Conservation (phyloP, 1,140 invertebrate species). For the Solenopsis fugax region DNA sequence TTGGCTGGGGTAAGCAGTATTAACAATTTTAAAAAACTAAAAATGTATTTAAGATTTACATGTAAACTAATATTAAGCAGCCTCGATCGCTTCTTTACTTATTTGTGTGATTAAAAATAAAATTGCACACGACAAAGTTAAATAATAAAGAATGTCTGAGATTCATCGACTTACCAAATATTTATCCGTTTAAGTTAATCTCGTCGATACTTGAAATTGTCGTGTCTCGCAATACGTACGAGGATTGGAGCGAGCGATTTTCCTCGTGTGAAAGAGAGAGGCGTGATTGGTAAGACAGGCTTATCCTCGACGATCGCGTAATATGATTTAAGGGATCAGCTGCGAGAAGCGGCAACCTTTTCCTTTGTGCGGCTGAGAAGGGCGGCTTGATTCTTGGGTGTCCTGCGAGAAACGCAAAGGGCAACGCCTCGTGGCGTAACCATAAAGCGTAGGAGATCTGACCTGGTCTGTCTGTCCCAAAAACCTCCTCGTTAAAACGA, state of each 20-base stretch:
- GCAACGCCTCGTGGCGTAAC: slow-evolving; percentile 71
- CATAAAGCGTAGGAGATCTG: slow-evolving; percentile 62
- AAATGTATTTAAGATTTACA: too few species aligned
- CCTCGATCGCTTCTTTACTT: too few species aligned
- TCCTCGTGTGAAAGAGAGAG: not conserved
- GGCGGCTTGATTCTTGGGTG: slow-evolving; percentile 41
- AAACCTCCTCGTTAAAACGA: slow-evolving; percentile 77
- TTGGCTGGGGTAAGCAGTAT: too few species aligned
- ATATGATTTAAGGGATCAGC: slow-evolving; percentile 69
- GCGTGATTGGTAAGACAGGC: slow-evolving; percentile 12
- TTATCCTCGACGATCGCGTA: slow-evolving; percentile 59
- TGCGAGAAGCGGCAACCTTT: slow-evolving; percentile 47
- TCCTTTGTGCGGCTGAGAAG: slow-evolving; percentile 52
- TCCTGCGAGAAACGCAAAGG: slow-evolving; percentile 51
- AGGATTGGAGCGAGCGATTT: slow-evolving; percentile 14
- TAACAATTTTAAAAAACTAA: too few species aligned
- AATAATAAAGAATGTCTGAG: not conserved
- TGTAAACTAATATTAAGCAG: too few species aligned
- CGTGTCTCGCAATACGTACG: not conserved
- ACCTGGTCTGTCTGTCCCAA: slow-evolving; percentile 73
- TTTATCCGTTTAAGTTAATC: slow-evolving; percentile 20
- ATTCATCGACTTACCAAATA: slow-evolving; percentile 28
- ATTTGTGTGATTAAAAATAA: too few species aligned
- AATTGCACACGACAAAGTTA: not conserved
- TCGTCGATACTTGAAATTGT: not conserved